A percentile compares a stretch with the other conserved stretches of the same genome.
These are phyloP conservation scores for Monomorium pharaonis DNA, from an alignment of 1,140 invertebrate genomes.

Conservation along the genomic window DNA sequence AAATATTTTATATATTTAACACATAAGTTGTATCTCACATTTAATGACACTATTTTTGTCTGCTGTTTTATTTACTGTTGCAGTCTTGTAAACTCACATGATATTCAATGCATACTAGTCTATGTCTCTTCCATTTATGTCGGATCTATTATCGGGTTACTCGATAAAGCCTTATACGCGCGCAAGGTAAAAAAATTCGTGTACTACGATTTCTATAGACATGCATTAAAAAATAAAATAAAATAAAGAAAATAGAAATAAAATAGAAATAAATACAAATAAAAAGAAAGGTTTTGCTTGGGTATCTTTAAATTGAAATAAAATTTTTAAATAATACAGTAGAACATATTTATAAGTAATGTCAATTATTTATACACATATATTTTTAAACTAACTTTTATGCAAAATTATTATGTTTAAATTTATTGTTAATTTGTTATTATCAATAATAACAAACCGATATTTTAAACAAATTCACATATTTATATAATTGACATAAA, in stretches of 20 bases:
- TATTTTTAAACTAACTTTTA: background rate
- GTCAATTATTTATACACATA: background rate
- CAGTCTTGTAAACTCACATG: background rate
- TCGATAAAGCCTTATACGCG: constrained; percentile 18
- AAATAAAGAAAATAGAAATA: background rate
- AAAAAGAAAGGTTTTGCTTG: background rate
- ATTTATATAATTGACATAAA: background rate
- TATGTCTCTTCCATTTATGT: background rate
- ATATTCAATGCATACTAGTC: background rate
- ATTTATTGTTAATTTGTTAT: too few relatives aligned
- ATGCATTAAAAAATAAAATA: background rate
- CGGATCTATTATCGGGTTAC: constrained; percentile 2
- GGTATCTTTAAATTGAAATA: background rate
- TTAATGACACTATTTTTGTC: background rate
- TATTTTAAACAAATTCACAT: background rate
- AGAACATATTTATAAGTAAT: background rate
- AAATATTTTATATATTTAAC: background rate
- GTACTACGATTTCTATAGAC: background rate
- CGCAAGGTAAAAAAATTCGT: background rate
- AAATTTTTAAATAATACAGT: background rate
- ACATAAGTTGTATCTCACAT: background rate
- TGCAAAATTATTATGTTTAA: background rate
- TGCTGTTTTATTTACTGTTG: constrained; percentile 11
- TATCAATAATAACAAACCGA: background rate
- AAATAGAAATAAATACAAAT: constrained; percentile 7